Conservation (phyloP, 2,797 vertebrate species). For the Manis javanica region DNA sequence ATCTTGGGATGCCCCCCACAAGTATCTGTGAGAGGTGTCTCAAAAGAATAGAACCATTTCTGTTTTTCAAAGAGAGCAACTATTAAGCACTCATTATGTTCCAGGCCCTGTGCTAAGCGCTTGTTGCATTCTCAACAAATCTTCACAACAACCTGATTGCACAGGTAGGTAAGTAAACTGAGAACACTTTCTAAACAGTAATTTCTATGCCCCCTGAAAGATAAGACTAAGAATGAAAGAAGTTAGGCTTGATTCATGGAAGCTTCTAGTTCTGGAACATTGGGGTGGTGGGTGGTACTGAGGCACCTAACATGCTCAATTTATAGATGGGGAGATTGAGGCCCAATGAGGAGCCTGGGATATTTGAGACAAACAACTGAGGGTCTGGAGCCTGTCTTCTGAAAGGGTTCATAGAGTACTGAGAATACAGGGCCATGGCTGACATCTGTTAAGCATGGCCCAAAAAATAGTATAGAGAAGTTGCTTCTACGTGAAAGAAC, state of each 20-base stretch:
- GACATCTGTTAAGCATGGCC: fast-evolving
- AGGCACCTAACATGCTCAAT: background rate
- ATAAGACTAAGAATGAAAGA: background rate
- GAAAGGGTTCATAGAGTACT: background rate
- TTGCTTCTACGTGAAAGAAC: fast-evolving
- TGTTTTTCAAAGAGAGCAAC: background rate
- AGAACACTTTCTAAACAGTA: background rate
- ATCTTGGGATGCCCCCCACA: background rate
- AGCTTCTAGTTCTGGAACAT: background rate
- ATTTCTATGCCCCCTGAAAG: background rate
- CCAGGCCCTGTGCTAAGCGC: background rate
- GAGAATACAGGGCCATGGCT: background rate
- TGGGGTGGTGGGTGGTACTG: no score
- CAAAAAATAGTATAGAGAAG: background rate
- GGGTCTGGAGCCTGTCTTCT: background rate
- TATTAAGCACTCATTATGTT: background rate
- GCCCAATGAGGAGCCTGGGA: background rate
- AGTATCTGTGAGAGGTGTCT: background rate
- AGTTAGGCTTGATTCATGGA: background rate
- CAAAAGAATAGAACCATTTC: background rate
- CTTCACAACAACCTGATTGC: background rate
- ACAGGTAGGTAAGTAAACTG: background rate
- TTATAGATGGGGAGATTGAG: background rate
- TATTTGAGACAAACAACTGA: background rate
- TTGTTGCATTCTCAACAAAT: background rate